Percentiles rank a stretch among this genome's conserved stretches.
Evolutionary conservation across 2,113 vertebrate genomes (phyloP).

Genomic region (Calypte anna): DNA sequence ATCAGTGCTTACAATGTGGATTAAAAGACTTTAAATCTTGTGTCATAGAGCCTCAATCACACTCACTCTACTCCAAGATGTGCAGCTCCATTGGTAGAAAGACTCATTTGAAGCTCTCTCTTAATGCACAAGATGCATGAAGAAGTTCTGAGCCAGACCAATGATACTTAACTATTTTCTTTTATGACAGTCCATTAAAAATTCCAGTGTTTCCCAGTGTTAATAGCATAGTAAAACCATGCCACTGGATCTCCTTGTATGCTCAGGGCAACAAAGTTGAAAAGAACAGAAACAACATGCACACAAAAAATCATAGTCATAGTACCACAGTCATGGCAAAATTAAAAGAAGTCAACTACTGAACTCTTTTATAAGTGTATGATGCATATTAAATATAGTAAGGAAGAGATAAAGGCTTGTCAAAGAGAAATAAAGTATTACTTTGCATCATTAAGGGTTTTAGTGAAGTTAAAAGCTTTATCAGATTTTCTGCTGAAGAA

Average conservation of each 20-base stretch:
- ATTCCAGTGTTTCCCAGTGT: not conserved
- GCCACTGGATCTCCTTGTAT: not conserved
- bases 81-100: not conserved
- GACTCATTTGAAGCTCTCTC: not conserved
- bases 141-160: not conserved
- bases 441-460: slow-evolving; percentile 3
- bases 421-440: slow-evolving; percentile 29
- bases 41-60: not conserved
- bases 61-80: not conserved
- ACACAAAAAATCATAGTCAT: not conserved
- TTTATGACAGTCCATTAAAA: not conserved
- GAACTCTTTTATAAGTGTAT: not conserved
- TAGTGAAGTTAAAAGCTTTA: slow-evolving; percentile 54
- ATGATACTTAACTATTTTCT: not conserved
- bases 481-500: slow-evolving; percentile 24
- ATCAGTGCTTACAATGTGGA: not conserved
- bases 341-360: not conserved
- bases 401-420: not conserved
- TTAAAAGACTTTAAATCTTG: not conserved
- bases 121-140: not conserved
- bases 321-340: not conserved
- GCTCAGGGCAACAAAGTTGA: not conserved
- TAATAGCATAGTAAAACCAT: not conserved
- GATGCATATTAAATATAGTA: not conserved
- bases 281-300: not conserved